Evolutionary conservation across 2,113 vertebrate species (phyloP), one percentile per base, ranked within the genome.

Genomic region (Spermophilus dauricus): DNA sequence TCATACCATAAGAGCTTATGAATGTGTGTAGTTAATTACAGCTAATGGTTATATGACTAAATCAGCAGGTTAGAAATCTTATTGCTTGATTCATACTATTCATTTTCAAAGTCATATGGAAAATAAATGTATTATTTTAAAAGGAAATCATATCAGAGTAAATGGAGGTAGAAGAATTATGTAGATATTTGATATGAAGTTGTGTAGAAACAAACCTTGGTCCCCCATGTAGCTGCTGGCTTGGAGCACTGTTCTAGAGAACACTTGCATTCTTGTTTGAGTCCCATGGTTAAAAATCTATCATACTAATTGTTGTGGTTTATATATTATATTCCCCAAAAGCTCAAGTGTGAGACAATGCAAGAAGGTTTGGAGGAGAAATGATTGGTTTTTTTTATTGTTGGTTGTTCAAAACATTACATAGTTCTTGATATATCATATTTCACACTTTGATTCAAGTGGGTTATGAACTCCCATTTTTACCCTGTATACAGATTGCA

Each of bases 191-290:
- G 3, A 22, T 58, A 58, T 20, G 13, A 73, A 63, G 6, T 84
- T 5, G 1, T 28, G 13, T 1, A 5, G 37, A 26, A 10, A 4
- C 39, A 75, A 28, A 2, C 8, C 18, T 86, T 17, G 73, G 1
- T 0, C 1, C 2, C 24, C 70, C 63, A 37, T 11, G 2, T 6
- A 48, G 56, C 39, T 45, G 20, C 20, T 89, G 9, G 34, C 69
- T 61, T 81, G 8, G 20, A 81, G 1, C 30, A 56, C 16, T 53
- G 2, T 12, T 34, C 18, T 13, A 45, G 5, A 88, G 26, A 53
- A 75, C 4, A 61, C 5, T 28, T 63, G 28, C 0, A 32, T 26
- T 17, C 16, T 28, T 30, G 3, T 37, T 81, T 83, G 34, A 37
- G 14, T 58, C 32, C 9, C 28, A 61, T 65, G 42, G 4, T 81